Evolutionary conservation across 2,797 vertebrate genomes (phyloP), one percentile per base, ranked within the genome.

Genomic region (Acanthurus tractus): DNA sequence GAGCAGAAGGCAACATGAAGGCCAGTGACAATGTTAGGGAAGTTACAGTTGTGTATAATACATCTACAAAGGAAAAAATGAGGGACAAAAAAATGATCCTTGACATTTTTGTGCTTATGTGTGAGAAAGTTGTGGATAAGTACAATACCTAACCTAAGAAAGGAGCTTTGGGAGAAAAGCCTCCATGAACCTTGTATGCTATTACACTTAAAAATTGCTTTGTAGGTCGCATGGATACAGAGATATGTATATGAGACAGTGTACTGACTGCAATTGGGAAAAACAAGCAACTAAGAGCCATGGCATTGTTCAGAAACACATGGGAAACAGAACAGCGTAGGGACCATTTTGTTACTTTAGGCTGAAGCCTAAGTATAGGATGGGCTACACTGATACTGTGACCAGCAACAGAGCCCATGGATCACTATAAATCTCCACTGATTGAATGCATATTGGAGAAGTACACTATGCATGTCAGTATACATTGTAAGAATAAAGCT

Each of bases 391-490:
- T 20, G 65, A 48, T 42, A 71, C 86, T 89, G 86, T 82, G 89
- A 93, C 91, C 87, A 83, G 86, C 86, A 88, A 86, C 89, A 87
- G 85, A 84, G 87, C 75, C 79, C 87, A 83, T 81, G 86, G 91
- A 94, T 93, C 88, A 88, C 81, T 83, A 93, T 94, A 94, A 95
- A 94, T 94, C 90, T 88, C 56, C 42, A 69, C 89, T 92, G 93
- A 95, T 93, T 93, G 91, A 95, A 95, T 93, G 93, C 93, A 95
- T 93, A 95, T 93, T 91, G 88, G 86, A 93, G 90, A 93, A 93
- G 76, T 88, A 90, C 84, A 91, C 88, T 72, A 81, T 79, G 83
- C 71, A 86, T 91, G 92, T 93, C 86, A 75, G 90, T 89, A 88
- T 93, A 90, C 84, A 91, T 94, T 89, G 92, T 86, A 78, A 87